Percentiles rank a stretch among this genome's conserved stretches.
Evolutionary conservation across 2,888 invertebrate genomes (phyloP).

Genomic region (Morpho helenor): DNA sequence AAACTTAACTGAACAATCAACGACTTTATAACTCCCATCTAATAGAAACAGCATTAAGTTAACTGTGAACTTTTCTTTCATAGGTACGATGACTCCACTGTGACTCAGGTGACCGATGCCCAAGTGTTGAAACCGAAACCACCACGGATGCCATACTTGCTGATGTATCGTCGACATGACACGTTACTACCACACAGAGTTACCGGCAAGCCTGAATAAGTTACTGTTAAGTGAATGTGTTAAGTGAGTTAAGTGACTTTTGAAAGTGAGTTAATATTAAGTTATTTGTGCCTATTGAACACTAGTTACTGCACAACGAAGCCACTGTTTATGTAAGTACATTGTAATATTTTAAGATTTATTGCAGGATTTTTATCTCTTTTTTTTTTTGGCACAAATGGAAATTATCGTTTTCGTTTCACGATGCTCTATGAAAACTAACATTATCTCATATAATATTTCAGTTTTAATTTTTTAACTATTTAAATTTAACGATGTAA

Average conservation of each 20-base stretch:
- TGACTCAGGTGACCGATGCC: conserved; percentile 87
- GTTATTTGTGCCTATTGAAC: conserved; percentile 24
- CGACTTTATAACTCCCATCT: not conserved
- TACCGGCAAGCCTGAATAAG: conserved; percentile 43
- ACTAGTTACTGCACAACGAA: conserved; percentile 28
- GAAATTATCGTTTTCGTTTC: not conserved
- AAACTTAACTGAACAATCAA: conserved; percentile 44
- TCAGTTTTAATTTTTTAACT: not conserved
- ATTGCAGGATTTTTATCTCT: conserved; percentile 2
- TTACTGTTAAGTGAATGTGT: conserved; percentile 19
- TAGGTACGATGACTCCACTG: conserved; percentile 91
- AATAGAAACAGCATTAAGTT: no score
- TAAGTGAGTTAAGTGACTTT: conserved; percentile 22
- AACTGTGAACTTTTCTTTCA: not conserved
- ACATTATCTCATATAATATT: not conserved
- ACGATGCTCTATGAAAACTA: not conserved
- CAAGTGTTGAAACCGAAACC: conserved; percentile 91
- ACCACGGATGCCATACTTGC: conserved; percentile 95
- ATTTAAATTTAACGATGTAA: conserved; percentile 13
- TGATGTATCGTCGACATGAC: conserved; percentile 95
- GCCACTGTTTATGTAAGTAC: conserved; percentile 21
- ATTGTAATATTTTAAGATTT: conserved; percentile 7
- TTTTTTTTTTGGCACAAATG: conserved; percentile 8
- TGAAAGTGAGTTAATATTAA: conserved; percentile 13
- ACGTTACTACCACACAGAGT: conserved; percentile 74